Evolutionary conservation across 2,113 vertebrate genomes (phyloP), one percentile per base, ranked within the genome.

Genomic region (Callaeas wilsoni): DNA sequence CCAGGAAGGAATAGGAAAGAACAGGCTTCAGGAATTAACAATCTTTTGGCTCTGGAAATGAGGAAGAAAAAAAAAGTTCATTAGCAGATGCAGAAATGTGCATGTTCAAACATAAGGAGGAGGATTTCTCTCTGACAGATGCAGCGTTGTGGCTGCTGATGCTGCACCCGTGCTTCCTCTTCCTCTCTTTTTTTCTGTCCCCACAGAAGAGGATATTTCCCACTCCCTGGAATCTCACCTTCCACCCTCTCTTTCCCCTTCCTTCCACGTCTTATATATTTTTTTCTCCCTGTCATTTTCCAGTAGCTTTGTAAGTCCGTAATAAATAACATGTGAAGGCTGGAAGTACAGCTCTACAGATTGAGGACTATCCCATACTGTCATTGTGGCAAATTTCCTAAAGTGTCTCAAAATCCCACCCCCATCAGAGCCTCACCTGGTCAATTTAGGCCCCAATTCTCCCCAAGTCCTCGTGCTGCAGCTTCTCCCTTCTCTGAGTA

Each of bases 81-180:
- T 93, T 86, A 95, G 19, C 30, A 91, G 74, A 81, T 69, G 59
- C 33, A 90, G 25, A 70, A 84, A 68, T 39, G 17, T 53, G 32
- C 46, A n/a, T 63, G 62, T 49, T 29, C 37, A 82, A 89, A 80
- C 10, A 4, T 41, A 44, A 64, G 32, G 53, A 79, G 21, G 8
- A 71, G 3, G 10, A 22, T 77, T 93, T 81, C 32, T 81, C n/a
- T 77, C 67, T 87, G 50, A 39, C 27, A 44, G 10, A 10, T n/a
- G 44, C 1, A 1, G 18, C 7, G 12, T 3, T 55, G 32, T 16
- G 29, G 37, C 22, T 65, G 82, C 79, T 69, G 35, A 68, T 41
- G 18, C 16, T 64, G 50, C 47, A 84, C 21, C 21, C 8, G 1
- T n/a, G 37, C 26, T 85, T 84, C 30, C 9, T 59, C 12, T 50